phyloP scores from a whole-genome alignment of 2,797 vertebrate species.

The Rhabdomys pumilio region DNA sequence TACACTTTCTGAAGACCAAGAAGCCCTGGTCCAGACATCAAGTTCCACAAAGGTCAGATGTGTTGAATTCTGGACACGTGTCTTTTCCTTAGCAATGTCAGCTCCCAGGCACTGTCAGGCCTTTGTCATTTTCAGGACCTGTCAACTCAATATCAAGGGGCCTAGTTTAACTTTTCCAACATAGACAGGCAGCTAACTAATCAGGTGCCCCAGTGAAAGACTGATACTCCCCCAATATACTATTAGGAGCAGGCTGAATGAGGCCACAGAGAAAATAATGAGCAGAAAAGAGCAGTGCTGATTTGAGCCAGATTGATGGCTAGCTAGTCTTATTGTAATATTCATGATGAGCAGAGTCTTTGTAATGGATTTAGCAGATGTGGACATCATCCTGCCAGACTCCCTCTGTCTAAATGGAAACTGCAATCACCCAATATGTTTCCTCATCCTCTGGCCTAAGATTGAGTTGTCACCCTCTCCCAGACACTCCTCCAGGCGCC shows the following conservation, averaged over 20 bases:
- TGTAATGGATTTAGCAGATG: slow-evolving; percentile 89
- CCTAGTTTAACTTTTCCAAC: slow-evolving; percentile 36
- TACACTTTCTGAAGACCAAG: background rate
- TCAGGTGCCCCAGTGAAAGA: slow-evolving; percentile 20
- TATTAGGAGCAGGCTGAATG: slow-evolving; percentile 72
- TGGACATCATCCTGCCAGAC: slow-evolving; percentile 81
- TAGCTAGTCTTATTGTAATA: slow-evolving; percentile 86
- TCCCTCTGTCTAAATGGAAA: slow-evolving; percentile 82
- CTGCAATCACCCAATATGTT: slow-evolving; percentile 88
- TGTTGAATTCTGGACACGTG: slow-evolving; percentile 17
- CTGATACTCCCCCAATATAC: slow-evolving; percentile 38
- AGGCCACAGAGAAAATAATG: slow-evolving; percentile 72
- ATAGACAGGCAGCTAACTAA: background rate
- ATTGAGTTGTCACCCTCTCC: slow-evolving; percentile 89
- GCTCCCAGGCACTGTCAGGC: background rate
- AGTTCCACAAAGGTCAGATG: background rate
- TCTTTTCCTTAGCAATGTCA: slow-evolving; percentile 36
- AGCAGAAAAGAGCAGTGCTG: slow-evolving; percentile 77
- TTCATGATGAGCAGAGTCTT: slow-evolving; percentile 81
- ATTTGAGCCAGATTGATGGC: slow-evolving; percentile 87
- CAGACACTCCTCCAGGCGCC: slow-evolving; percentile 88
- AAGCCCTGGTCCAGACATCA: slow-evolving; percentile 14
- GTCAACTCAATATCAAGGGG: slow-evolving; percentile 32
- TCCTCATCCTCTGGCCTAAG: slow-evolving; percentile 87
- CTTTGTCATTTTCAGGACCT: slow-evolving; percentile 43